A percentile compares a stretch with the other conserved stretches of the same genome.
Conservation (phyloP, 2,797 vertebrate species). For the Crenichthys baileyi region DNA sequence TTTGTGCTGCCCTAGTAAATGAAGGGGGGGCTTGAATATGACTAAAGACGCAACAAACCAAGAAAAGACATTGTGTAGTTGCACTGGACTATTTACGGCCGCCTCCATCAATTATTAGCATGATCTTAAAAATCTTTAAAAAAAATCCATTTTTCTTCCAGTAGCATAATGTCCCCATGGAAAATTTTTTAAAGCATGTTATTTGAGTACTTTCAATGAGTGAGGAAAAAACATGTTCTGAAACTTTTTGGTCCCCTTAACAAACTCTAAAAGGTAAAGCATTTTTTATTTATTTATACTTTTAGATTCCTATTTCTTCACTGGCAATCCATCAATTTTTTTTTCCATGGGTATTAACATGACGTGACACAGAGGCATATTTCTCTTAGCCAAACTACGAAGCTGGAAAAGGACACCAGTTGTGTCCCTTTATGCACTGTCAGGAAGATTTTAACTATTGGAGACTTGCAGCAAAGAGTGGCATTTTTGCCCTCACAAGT, state of each 20-base stretch:
- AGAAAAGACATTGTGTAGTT: constrained; percentile 38
- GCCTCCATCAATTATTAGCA: neutral
- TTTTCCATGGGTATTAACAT: neutral
- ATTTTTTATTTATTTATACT: neutral
- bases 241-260: neutral
- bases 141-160: neutral
- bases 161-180: neutral
- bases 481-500: no score
- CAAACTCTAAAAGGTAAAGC: neutral
- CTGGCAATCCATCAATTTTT: neutral
- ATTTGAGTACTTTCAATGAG: neutral
- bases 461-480: no score
- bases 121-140: neutral
- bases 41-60: constrained; percentile 45
- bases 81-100: constrained; percentile 2
- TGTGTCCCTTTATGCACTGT: neutral
- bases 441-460: neutral
- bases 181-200: neutral
- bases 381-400: neutral
- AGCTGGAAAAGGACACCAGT: neutral
- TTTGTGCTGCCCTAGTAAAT: constrained; percentile 66
- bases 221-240: neutral
- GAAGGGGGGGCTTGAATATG: constrained; percentile 45
- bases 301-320: neutral
- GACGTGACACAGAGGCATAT: neutral